A percentile compares a stretch with the other conserved stretches of the same genome.
Conservation (phyloP, 2,113 vertebrate genomes). For the Reinhardtius hippoglossoides region DNA sequence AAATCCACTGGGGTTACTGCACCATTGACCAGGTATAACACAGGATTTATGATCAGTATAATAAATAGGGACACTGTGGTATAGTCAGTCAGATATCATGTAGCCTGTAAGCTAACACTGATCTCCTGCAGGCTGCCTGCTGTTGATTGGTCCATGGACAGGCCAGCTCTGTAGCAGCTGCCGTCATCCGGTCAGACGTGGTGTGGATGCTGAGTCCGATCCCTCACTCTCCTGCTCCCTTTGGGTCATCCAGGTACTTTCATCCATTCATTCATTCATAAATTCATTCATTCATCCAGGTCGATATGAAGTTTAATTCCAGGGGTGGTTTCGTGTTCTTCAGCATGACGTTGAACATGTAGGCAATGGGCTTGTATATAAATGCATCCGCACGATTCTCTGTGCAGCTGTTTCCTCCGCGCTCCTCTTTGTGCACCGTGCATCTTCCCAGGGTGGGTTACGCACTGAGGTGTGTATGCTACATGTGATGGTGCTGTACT, state of each 20-base stretch:
- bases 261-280: neutral
- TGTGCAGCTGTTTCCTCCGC: neutral
- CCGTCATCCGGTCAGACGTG: slow-evolving; percentile 63
- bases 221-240: slow-evolving; percentile 15
- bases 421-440: neutral
- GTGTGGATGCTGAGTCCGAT: slow-evolving; percentile 39
- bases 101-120: slow-evolving; percentile 22
- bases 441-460: neutral
- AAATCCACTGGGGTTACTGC: neutral
- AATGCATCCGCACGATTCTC: neutral
- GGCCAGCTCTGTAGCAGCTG: slow-evolving; percentile 54
- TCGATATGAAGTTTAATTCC: too few relatives aligned
- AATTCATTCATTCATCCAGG: neutral
- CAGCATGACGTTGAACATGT: neutral
- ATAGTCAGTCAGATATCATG: neutral
- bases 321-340: too few relatives aligned
- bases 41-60: too few relatives aligned
- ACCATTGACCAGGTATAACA: too few relatives aligned
- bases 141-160: slow-evolving; percentile 56
- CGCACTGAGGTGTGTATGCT: neutral
- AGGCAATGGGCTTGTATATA: neutral
- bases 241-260: slow-evolving; percentile 27
- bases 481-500: neutral
- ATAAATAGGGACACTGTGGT: neutral
- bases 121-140: slow-evolving; percentile 10